phyloP scores from a whole-genome alignment of 2,113 vertebrate species.

The Alligator mississippiensis region DNA sequence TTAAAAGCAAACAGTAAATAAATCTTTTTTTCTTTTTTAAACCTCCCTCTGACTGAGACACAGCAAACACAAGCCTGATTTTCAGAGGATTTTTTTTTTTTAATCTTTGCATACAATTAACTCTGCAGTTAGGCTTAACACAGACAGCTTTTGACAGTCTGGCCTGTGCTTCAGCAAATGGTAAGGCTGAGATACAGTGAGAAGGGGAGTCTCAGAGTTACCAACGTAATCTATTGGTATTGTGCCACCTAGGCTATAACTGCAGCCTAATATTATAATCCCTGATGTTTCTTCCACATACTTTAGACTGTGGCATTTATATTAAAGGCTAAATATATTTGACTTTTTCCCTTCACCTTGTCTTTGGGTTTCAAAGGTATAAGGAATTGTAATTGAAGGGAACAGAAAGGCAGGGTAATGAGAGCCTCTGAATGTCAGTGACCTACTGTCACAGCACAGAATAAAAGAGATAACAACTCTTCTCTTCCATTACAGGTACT shows the following conservation, averaged over 20 bases:
- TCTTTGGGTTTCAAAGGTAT: not conserved
- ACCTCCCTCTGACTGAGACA: not conserved
- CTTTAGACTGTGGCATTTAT: not conserved
- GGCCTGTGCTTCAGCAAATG: not conserved
- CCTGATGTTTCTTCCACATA: not conserved
- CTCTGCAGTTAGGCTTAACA: not conserved
- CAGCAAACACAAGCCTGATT: not conserved
- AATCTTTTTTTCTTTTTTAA: no score
- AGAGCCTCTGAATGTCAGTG: not conserved
- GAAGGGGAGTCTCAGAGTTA: not conserved
- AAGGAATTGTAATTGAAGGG: not conserved
- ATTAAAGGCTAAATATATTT: not conserved
- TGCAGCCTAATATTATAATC: not conserved
- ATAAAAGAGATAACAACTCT: not conserved
- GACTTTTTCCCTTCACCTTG: not conserved
- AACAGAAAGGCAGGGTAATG: rapidly evolving
- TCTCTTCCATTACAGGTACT: rapidly evolving
- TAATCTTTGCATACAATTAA: not conserved
- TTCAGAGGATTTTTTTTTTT: not conserved
- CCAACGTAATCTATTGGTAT: not conserved
- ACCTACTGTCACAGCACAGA: not conserved
- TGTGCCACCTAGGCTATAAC: not conserved
- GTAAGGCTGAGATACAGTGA: not conserved
- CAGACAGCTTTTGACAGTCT: not conserved
- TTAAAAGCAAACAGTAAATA: no score